A percentile compares a stretch with the other conserved stretches of the same genome.
Conservation (phyloP, 1,140 invertebrate species). For the Caenorhabditis latens region DNA sequence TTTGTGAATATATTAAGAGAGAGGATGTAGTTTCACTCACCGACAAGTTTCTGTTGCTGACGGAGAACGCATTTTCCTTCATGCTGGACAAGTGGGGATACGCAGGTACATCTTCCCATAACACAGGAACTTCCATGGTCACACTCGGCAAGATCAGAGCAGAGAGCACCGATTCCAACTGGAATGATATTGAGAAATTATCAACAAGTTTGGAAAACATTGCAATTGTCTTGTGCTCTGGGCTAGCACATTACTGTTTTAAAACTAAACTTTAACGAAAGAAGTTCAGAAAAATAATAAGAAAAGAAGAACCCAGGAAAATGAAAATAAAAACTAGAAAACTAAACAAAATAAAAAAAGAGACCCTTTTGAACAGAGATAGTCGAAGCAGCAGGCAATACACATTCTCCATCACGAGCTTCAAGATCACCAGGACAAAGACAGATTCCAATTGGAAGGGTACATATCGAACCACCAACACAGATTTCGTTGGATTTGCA, state of each 20-base stretch:
- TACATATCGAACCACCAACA: slow-evolving; percentile 71
- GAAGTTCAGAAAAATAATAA: neutral
- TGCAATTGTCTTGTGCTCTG: neutral
- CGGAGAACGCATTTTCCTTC: slow-evolving; percentile 71
- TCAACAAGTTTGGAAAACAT: neutral
- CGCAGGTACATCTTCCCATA: slow-evolving; percentile 71
- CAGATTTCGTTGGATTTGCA: slow-evolving; percentile 71
- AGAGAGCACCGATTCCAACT: slow-evolving; percentile 72
- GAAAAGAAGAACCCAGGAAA: neutral
- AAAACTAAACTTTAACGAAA: neutral
- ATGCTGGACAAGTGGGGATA: slow-evolving; percentile 72
- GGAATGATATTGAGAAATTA: slow-evolving; percentile 43
- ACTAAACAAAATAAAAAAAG: slow-evolving; percentile 21
- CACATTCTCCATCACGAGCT: slow-evolving; percentile 72
- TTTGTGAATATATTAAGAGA: neutral
- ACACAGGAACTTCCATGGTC: slow-evolving; percentile 69
- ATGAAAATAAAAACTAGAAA: neutral
- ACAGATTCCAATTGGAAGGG: slow-evolving; percentile 70
- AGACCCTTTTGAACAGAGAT: slow-evolving; percentile 57
- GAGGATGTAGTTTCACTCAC: slow-evolving; percentile 59
- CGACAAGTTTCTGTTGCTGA: slow-evolving; percentile 68
- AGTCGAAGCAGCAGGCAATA: slow-evolving; percentile 63
- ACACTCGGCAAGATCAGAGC: slow-evolving; percentile 69
- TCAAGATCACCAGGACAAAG: slow-evolving; percentile 73
- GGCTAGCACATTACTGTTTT: no score